Evolutionary conservation across 1,140 invertebrate genomes (phyloP).

Genomic region (Manduca sexta): DNA sequence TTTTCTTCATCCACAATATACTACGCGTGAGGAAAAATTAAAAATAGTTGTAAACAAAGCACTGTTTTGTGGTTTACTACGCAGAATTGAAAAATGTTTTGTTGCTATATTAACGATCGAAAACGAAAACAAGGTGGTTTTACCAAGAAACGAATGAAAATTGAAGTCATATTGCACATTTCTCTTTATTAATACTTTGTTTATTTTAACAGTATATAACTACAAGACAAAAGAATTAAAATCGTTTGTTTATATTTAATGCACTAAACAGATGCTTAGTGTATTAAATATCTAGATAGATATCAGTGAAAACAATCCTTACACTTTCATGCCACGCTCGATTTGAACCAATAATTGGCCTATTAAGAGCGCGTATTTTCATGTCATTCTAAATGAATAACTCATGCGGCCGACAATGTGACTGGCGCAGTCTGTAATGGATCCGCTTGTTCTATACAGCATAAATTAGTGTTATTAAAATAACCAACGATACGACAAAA

Average conservation of each 20-base stretch:
- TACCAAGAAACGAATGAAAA: too few relatives aligned
- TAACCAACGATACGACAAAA: constrained; percentile 1
- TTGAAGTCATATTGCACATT: too few relatives aligned
- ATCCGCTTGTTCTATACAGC: not conserved
- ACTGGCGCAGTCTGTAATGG: not conserved
- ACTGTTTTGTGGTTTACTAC: not conserved
- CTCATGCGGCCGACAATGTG: constrained; percentile 14
- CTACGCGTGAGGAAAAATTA: not conserved
- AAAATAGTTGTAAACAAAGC: constrained; percentile 6
- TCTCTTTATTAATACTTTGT: too few relatives aligned
- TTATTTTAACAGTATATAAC: too few relatives aligned
- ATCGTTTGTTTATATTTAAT: too few relatives aligned
- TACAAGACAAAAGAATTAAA: too few relatives aligned
- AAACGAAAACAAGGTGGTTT: constrained; percentile 1
- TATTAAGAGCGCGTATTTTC: constrained; percentile 12
- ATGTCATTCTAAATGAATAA: constrained; percentile 11
- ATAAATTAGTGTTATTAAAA: constrained; percentile 9
- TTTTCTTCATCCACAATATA: not conserved
- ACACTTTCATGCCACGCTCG: not conserved
- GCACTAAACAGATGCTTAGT: too few relatives aligned
- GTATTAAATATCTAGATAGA: too few relatives aligned
- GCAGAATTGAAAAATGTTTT: constrained; percentile 1
- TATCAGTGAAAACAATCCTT: constrained; percentile 1
- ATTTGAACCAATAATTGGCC: constrained; percentile 7
- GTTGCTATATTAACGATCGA: not conserved